Evolutionary conservation across 2,797 vertebrate species (phyloP).

Genomic region (Leptodactylus fallax): DNA sequence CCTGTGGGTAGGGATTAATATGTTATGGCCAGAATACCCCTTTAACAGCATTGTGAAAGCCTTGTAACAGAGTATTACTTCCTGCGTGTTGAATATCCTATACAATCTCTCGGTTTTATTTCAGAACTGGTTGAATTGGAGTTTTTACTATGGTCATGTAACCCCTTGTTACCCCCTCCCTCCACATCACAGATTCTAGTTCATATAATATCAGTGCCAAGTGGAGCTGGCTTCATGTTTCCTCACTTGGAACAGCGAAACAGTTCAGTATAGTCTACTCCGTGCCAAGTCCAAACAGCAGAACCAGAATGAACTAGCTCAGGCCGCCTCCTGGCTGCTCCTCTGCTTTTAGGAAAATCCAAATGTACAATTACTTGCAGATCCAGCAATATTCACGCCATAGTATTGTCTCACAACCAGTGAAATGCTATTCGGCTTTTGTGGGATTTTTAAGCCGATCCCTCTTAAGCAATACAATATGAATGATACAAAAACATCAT

Average conservation of each 20-base stretch:
- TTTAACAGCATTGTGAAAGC: no score
- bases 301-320: constrained; percentile 70
- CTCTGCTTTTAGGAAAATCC: constrained; percentile 57
- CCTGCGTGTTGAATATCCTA: not conserved
- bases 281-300: constrained; percentile 65
- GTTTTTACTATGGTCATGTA: not conserved
- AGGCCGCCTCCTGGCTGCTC: constrained; percentile 62
- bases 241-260: constrained; percentile 48
- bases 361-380: constrained; percentile 30
- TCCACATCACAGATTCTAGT: not conserved
- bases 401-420: no score
- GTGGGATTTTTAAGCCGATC: no score
- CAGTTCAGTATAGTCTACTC: constrained; percentile 54
- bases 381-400: not conserved
- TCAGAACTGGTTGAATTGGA: not conserved
- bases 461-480: no score
- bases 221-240: constrained; percentile 64
- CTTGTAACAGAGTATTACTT: no score
- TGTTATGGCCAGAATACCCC: no score
- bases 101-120: not conserved
- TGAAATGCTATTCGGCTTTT: no score
- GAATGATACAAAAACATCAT: no score
- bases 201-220: constrained; percentile 49
- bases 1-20: no score
- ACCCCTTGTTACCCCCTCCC: not conserved